phyloP scores from a whole-genome alignment of 2,113 vertebrate species.

The Crypturellus undulatus region DNA sequence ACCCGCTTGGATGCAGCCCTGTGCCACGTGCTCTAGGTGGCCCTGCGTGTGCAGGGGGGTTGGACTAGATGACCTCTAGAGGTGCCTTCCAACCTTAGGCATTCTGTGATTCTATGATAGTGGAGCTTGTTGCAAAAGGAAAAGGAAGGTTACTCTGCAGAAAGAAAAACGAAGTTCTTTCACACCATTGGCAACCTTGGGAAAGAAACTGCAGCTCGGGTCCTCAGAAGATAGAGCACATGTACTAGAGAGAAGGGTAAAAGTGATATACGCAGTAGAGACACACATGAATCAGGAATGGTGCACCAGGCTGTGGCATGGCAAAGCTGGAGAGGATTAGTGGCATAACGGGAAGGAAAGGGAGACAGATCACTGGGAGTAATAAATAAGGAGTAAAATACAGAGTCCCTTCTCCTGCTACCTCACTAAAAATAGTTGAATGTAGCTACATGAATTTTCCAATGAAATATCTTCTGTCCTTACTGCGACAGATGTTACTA shows the following conservation, averaged over 20 bases:
- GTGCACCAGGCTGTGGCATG: background rate
- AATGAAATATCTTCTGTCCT: accelerated
- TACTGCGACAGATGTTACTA: background rate
- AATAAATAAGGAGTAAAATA: background rate
- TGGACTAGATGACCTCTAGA: too few relatives aligned
- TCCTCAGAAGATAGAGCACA: background rate
- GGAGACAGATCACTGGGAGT: accelerated
- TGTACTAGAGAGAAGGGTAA: accelerated
- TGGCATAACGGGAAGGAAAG: too few relatives aligned
- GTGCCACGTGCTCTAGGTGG: too few relatives aligned
- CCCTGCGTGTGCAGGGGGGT: too few relatives aligned
- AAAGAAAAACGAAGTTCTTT: background rate
- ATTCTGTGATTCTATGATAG: too few relatives aligned
- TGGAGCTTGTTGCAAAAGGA: too few relatives aligned
- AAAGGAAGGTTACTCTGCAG: background rate
- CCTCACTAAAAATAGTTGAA: background rate
- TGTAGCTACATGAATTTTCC: background rate
- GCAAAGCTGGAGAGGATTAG: background rate
- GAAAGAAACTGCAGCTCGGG: background rate
- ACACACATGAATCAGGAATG: accelerated
- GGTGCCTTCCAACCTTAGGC: too few relatives aligned
- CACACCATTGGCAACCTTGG: accelerated
- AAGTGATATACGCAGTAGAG: background rate
- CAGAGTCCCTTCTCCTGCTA: background rate
- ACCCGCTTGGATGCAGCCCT: too few relatives aligned